Conservation (phyloP, 1,140 invertebrate species). For the Chelonus insularis region DNA sequence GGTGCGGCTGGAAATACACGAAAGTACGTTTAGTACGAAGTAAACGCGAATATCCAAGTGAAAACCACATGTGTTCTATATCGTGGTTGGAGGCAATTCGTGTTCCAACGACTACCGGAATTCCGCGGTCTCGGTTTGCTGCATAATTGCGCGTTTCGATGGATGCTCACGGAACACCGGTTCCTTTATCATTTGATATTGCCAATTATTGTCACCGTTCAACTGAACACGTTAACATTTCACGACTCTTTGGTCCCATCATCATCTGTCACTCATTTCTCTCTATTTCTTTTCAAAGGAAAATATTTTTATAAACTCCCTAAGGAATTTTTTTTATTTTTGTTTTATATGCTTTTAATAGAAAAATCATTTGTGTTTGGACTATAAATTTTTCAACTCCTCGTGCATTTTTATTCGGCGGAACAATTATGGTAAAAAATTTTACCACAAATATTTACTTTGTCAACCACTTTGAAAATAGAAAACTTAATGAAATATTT, state of each 20-base stretch:
- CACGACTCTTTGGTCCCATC: neutral
- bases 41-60: constrained; percentile 18
- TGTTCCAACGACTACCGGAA: constrained; percentile 38
- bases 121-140: constrained; percentile 47
- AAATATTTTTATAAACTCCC: no score
- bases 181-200: constrained; percentile 51
- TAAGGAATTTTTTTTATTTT: no score
- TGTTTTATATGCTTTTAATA: no score
- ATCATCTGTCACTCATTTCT: neutral
- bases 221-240: neutral
- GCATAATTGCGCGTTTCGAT: constrained; percentile 48
- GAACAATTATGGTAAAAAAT: no score
- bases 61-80: constrained; percentile 39
- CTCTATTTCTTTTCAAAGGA: no score
- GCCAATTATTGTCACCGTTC: constrained; percentile 45
- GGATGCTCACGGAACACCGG: constrained; percentile 37
- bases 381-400: no score
- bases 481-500: no score
- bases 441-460: no score
- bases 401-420: no score
- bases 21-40: neutral
- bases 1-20: neutral
- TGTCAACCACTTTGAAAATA: no score
- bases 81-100: constrained; percentile 35
- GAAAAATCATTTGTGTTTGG: no score